phyloP scores from a whole-genome alignment of 2,797 vertebrate species.

The Rhyacichthys aspro region DNA sequence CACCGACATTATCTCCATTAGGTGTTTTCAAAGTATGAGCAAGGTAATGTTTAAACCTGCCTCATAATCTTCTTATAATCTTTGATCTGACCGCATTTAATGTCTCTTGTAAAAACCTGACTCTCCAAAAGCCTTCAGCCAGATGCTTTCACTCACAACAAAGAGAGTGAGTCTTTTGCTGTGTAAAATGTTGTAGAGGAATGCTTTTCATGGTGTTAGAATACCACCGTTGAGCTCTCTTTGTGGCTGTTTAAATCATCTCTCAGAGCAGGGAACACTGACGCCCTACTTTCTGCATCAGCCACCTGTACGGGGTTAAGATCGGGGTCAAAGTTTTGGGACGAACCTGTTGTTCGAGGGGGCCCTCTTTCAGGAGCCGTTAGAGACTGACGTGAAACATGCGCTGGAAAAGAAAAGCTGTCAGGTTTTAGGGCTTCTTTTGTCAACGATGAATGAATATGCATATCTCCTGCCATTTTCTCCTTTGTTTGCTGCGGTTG shows the following conservation, averaged over 20 bases:
- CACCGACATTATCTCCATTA: background rate
- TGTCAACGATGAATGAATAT: constrained; percentile 70
- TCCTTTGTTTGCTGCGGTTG: constrained; percentile 66
- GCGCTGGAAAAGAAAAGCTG: constrained; percentile 58
- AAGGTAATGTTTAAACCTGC: constrained; percentile 4
- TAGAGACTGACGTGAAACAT: constrained; percentile 40
- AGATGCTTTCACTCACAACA: constrained; percentile 44
- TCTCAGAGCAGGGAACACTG: constrained; percentile 39
- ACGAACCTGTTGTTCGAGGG: constrained; percentile 47
- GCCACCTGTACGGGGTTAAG: constrained; percentile 71
- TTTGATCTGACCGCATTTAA: constrained; percentile 19
- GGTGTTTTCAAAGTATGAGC: background rate
- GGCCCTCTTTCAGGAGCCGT: constrained; percentile 32
- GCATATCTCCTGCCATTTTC: constrained; percentile 73
- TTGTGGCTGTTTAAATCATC: constrained; percentile 53
- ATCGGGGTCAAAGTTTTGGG: constrained; percentile 59
- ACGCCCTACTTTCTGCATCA: constrained; percentile 52
- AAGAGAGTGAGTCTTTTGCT: constrained; percentile 28
- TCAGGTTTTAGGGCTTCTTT: constrained; percentile 61
- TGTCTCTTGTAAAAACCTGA: constrained; percentile 9
- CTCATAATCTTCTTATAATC: constrained; percentile 24
- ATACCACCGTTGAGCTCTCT: constrained; percentile 41
- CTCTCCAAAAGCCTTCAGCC: constrained; percentile 32
- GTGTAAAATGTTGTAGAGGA: constrained; percentile 44
- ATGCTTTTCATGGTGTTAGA: constrained; percentile 46